Evolutionary conservation across 2,113 vertebrate species (phyloP), one percentile per base, ranked within the genome.

Genomic region (Ochotona princeps): DNA sequence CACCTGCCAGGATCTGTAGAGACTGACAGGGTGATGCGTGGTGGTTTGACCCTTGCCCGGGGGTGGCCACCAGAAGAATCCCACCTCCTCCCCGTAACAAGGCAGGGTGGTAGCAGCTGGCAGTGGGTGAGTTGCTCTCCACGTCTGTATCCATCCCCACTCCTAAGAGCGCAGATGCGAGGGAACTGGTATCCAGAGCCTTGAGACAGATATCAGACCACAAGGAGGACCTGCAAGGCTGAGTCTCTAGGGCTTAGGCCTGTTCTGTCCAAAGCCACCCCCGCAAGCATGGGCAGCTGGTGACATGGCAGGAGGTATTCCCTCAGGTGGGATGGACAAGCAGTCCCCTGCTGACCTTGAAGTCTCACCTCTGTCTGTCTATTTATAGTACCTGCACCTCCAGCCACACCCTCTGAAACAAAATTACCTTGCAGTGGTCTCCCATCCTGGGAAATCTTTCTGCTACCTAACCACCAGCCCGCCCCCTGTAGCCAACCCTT

Each of bases 261-360:
- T 63, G 84, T 65, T 87, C 84, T 78, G 86, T 87, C 44, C 82
- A 57, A 93, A 84, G 35, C 18, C 54, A 87, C 28, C 60, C 21
- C 76, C 65, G 25, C 73, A 82, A 61, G 65, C 63, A 82, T 4
- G 25, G 25, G 74, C 72, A 87, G 67, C 60, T 85, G 44, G 80
- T 54, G 65, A 76, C 73, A 30, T 44, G 18, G 51, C 78, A 49
- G 28, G n/a, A 61, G 61, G 25, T 0, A 9, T 60, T 70, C 60
- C 32, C 38, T 89, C 74, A 69, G 7, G 0, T 17, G 51, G 66
- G 30, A 61, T 23, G 73, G 85, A 66, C 17, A 11, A 25, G 9
- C 13, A 28, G 60, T n/a, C 57, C 30, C 57, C 23, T 10, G 78
- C 30, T 61, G 30, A n/a, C 20, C 23, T 30, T n/a, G 20, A 83